These are phyloP conservation scores for Synanthedon myopaeformis DNA, from an alignment of 2,888 invertebrate genomes.

Conservation along the genomic window DNA sequence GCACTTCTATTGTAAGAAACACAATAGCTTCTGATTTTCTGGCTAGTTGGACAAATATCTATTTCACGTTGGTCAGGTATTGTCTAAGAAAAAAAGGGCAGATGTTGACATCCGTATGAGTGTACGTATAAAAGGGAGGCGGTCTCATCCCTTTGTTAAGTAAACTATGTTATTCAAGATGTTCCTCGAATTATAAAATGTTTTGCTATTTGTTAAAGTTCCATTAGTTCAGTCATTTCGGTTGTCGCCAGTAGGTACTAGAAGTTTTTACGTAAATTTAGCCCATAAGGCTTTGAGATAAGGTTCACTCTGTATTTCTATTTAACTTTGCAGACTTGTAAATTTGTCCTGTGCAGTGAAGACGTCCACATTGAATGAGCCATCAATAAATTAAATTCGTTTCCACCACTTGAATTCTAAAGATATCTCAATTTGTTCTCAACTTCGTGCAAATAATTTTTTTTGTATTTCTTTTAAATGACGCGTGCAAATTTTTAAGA, in stretches of 20 bases:
- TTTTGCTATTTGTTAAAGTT: slow-evolving; percentile 69
- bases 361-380: slow-evolving; percentile 51
- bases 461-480: slow-evolving; percentile 38
- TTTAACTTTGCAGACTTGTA: slow-evolving; percentile 29
- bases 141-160: slow-evolving; percentile 50
- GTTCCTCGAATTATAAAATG: slow-evolving; percentile 66
- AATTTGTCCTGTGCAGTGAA: slow-evolving; percentile 55
- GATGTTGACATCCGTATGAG: slow-evolving; percentile 55
- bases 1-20: slow-evolving; percentile 28
- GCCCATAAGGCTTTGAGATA: background rate
- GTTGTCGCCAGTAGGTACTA: slow-evolving; percentile 6
- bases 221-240: slow-evolving; percentile 64
- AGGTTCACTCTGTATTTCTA: background rate
- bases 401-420: slow-evolving; percentile 62
- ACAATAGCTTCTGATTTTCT: slow-evolving; percentile 63
- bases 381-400: slow-evolving; percentile 67
- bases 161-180: slow-evolving; percentile 56
- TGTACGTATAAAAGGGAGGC: slow-evolving; percentile 41
- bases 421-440: slow-evolving; percentile 65
- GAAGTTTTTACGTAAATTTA: background rate
- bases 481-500: slow-evolving; percentile 17
- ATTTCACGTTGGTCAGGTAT: slow-evolving; percentile 48
- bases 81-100: slow-evolving; percentile 49
- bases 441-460: slow-evolving; percentile 35
- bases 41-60: slow-evolving; percentile 66